Base-by-base conservation (phyloP, 1,140 invertebrate species). In the Sycobia sp. region DNA sequence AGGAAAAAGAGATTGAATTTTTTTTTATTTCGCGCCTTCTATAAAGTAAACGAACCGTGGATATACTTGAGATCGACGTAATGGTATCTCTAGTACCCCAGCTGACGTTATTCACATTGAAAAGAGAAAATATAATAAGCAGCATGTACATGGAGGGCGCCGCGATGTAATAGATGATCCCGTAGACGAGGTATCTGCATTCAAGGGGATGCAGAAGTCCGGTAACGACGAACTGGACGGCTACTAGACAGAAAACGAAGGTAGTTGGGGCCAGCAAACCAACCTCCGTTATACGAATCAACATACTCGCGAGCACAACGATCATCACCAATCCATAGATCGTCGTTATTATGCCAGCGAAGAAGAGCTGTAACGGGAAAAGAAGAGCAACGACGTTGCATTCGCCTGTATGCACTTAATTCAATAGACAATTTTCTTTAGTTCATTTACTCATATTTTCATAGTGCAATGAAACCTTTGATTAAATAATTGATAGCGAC, bases 131-230 rank as follows among this genome's bases (percentile, higher is more conserved):
- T 51, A 97, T 92, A 41, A 95, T 92, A 13, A 97, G 85, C 61
- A 97, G 81, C 85, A 96, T 88, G 73, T 96, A 97, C 93, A 96
- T 96, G 61, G 92, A 93, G 1, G 95, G 95, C 47, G 97, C 91
- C 8, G 93, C 93, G 13, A 97, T 86, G 74, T 95, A 97, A 76
- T 97, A 97, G 23, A 97, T 86, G 4, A 92, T 76, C 14, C 92
- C 88, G 60, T 88, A 90, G 14, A 89, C 73, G 7, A 97, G 75
- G 71, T 93, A 95, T 11, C 77, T 77, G 54, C 91, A 86, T 79
- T 96, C 94, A 74, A 91, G 89, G 0, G 95, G 95, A 83, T 97
- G 95, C 16, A 96, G 69, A 0, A 93, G 71, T 0, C 88, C 91
- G 4, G 82, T 87, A 16, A 91, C 73, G 1, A 92, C 76, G 53